Evolutionary conservation across 2,888 invertebrate species (phyloP).

Genomic region (Idaea biselata): DNA sequence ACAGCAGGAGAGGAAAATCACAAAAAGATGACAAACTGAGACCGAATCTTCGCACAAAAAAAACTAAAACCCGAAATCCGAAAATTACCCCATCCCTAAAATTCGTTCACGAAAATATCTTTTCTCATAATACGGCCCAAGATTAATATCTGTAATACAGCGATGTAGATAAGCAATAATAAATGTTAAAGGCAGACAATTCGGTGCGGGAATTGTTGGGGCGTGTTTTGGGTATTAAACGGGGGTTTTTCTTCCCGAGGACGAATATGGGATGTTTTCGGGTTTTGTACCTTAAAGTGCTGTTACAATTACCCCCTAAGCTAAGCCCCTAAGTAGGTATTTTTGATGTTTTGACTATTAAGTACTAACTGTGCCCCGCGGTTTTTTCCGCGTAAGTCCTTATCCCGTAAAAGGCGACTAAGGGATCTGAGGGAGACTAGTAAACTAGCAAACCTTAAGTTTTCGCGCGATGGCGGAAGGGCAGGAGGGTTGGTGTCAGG

Average conservation of each 20-base stretch:
- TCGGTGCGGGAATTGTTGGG: conserved; percentile 29
- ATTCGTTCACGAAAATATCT: conserved; percentile 33
- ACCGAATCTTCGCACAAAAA: not conserved
- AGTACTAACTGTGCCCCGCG: no score
- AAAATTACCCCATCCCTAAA: conserved; percentile 16
- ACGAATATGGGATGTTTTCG: not conserved
- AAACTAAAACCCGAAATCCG: conserved; percentile 9
- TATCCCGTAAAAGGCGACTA: no score
- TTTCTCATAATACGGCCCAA: conserved; percentile 52
- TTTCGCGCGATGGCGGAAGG: no score
- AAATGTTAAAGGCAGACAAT: conserved; percentile 55
- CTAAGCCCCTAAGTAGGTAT: not conserved
- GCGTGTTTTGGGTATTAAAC: conserved; percentile 17
- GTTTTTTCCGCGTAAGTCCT: no score
- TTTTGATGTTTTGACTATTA: not conserved
- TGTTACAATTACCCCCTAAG: not conserved
- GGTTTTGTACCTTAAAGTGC: not conserved
- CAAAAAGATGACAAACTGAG: not conserved
- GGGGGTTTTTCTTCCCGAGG: not conserved
- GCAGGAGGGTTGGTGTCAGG: no score
- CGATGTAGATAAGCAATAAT: conserved; percentile 42
- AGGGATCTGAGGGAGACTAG: no score
- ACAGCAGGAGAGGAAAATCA: not conserved
- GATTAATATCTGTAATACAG: conserved; percentile 52
- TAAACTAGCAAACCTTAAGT: no score